Percentiles rank a stretch among this genome's conserved stretches.
These are phyloP conservation scores for Rhysida immarginata DNA, from an alignment of 1,140 invertebrate genomes.

Conservation along the genomic window DNA sequence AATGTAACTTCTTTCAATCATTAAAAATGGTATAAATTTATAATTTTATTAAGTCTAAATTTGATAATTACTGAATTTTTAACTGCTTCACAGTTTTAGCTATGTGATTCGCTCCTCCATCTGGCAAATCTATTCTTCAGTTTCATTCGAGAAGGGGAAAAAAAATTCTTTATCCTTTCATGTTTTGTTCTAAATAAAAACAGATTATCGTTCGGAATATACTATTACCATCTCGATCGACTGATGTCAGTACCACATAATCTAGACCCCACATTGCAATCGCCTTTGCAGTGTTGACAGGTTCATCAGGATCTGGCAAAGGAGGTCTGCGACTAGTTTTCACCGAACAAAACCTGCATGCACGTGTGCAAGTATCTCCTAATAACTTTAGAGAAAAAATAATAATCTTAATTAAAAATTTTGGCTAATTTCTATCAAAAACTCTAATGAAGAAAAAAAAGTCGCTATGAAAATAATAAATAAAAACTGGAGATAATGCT, in stretches of 20 bases:
- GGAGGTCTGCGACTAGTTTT: conserved; percentile 89
- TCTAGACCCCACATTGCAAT: conserved; percentile 88
- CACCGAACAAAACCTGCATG: conserved; percentile 94
- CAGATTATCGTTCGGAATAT: neutral
- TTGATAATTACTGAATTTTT: conserved; percentile 30
- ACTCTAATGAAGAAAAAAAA: too few relatives aligned
- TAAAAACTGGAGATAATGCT: too few relatives aligned
- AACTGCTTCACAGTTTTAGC: conserved; percentile 63
- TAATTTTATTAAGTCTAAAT: neutral
- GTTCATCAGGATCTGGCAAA: conserved; percentile 77
- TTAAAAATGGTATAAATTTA: neutral
- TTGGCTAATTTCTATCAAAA: too few relatives aligned
- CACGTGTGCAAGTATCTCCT: conserved; percentile 79
- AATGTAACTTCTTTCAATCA: neutral
- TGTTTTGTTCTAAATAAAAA: neutral
- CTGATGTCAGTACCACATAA: conserved; percentile 95
- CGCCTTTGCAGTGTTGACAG: conserved; percentile 79
- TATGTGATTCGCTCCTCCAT: conserved; percentile 83
- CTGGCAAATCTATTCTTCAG: conserved; percentile 76
- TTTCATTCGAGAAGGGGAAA: too few relatives aligned
- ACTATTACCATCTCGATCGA: conserved; percentile 76
- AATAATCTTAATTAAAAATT: too few relatives aligned
- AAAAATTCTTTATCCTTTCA: too few relatives aligned
- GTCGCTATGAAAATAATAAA: too few relatives aligned
- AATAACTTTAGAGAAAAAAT: too few relatives aligned